Evolutionary conservation across 2,113 vertebrate species (phyloP).

Genomic region (Crotalus helleri): DNA sequence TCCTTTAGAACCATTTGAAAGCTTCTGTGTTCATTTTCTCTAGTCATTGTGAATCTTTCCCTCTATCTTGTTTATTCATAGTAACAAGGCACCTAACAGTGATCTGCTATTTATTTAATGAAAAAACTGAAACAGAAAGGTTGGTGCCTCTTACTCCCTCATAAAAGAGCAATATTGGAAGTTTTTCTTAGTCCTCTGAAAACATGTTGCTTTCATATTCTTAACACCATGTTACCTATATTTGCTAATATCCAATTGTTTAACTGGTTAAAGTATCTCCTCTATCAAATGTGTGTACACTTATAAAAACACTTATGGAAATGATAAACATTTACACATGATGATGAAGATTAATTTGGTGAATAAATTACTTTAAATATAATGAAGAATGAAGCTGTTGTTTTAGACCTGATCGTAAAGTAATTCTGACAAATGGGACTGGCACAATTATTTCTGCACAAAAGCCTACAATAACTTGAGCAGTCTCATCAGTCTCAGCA

Average conservation of each 20-base stretch:
- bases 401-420: not conserved
- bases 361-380: not conserved
- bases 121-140: not conserved
- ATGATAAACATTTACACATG: not conserved
- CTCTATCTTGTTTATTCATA: not conserved
- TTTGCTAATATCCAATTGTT: not conserved
- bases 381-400: not conserved
- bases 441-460: not conserved
- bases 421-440: not conserved
- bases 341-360: not conserved
- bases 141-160: not conserved
- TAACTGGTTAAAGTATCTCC: not conserved
- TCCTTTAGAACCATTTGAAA: not conserved
- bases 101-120: not conserved
- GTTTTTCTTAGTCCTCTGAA: not conserved
- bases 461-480: not conserved
- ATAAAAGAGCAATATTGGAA: not conserved
- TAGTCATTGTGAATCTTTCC: not conserved
- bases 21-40: not conserved
- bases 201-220: not conserved
- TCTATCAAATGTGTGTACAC: not conserved
- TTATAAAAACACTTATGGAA: not conserved
- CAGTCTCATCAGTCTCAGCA: too few relatives aligned
- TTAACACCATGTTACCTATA: not conserved
- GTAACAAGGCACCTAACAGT: not conserved